Evolutionary conservation across 2,113 vertebrate species (phyloP).

Genomic region (Lucifuga dentata): DNA sequence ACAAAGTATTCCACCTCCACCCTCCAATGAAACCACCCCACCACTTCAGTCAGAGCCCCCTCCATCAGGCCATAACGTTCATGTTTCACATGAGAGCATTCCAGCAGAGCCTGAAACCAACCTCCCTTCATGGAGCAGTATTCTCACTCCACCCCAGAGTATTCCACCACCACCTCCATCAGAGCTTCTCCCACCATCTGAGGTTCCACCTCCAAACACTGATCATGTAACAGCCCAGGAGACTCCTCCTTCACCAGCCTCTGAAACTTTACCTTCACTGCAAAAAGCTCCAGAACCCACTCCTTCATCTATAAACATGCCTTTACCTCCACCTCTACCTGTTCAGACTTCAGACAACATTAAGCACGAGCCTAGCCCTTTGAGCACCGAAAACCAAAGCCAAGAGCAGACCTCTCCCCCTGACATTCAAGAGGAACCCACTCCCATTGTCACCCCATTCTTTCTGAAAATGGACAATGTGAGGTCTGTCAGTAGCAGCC

Average conservation of each 20-base stretch:
- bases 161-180: slow-evolving; percentile 53
- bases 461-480: slow-evolving; percentile 90
- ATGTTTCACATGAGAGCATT: slow-evolving; percentile 17
- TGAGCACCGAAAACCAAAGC: slow-evolving; percentile 50
- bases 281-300: slow-evolving; percentile 28
- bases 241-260: slow-evolving; percentile 20
- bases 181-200: slow-evolving; percentile 29
- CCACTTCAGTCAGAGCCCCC: slow-evolving; percentile 4
- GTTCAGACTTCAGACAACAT: slow-evolving; percentile 23
- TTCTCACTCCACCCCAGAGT: slow-evolving; percentile 54
- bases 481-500: slow-evolving; percentile 81
- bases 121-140: slow-evolving; percentile 25
- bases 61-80: slow-evolving; percentile 19
- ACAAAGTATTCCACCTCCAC: slow-evolving; percentile 62
- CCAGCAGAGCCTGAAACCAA: slow-evolving; percentile 9
- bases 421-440: slow-evolving; percentile 80
- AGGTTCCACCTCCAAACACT: background rate
- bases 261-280: slow-evolving; percentile 19
- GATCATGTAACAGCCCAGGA: slow-evolving; percentile 25
- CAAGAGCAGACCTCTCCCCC: slow-evolving; percentile 71
- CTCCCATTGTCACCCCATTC: slow-evolving; percentile 85
- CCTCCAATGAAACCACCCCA: background rate
- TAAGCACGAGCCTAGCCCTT: slow-evolving; percentile 24
- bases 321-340: slow-evolving; percentile 53
- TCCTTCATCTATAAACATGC: slow-evolving; percentile 27